phyloP scores from a whole-genome alignment of 2,797 vertebrate species.

The Enteromius anoplus region DNA sequence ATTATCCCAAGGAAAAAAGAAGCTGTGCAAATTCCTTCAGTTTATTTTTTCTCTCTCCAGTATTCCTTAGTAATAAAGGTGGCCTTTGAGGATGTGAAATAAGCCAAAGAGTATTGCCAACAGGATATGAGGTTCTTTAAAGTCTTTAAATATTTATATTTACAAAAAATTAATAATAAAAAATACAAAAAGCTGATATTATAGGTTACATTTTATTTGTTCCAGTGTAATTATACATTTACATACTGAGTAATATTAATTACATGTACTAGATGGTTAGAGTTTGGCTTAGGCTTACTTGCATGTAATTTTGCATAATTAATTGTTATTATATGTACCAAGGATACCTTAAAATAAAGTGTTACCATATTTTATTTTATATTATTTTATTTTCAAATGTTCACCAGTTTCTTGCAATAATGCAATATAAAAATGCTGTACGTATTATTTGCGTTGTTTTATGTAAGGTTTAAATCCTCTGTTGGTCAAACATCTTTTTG shows the following conservation, averaged over 20 bases:
- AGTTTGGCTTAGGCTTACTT: too few species aligned
- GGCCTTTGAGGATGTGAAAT: neutral
- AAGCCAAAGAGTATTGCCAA: slow-evolving; percentile 1
- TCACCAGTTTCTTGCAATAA: neutral
- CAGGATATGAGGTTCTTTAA: neutral
- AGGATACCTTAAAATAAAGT: too few species aligned
- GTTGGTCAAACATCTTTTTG: neutral
- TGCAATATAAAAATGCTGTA: neutral
- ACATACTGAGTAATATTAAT: too few species aligned
- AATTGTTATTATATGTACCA: too few species aligned
- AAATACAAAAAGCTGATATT: neutral
- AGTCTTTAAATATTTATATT: neutral
- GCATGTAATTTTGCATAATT: too few species aligned
- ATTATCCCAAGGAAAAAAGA: slow-evolving; percentile 22
- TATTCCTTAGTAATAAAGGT: neutral
- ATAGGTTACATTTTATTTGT: neutral
- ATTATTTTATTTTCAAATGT: neutral
- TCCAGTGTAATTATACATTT: too few species aligned
- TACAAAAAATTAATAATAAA: neutral
- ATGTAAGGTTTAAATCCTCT: neutral
- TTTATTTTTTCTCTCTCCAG: neutral
- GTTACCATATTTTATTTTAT: too few species aligned
- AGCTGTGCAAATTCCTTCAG: neutral
- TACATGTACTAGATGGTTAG: too few species aligned
- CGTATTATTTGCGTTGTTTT: neutral